Conservation (phyloP, 2,888 invertebrate species). For the Eupithecia vulgata region DNA sequence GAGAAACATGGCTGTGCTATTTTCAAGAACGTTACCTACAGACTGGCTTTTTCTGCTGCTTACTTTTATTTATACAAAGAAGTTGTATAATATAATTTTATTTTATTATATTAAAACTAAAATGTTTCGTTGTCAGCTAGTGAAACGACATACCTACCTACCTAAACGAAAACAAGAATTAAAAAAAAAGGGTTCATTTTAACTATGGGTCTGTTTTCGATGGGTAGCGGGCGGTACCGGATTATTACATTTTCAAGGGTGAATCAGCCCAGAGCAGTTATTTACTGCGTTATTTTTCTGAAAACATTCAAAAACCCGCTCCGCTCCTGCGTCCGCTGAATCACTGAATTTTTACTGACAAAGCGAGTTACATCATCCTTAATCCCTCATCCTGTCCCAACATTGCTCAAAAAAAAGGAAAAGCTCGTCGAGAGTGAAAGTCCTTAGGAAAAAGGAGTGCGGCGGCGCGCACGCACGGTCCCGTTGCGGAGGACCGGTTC, state of each 20-base stretch:
- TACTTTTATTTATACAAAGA: no score
- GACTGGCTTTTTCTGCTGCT: not conserved
- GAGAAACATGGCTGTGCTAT: not conserved
- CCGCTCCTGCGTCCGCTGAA: not conserved
- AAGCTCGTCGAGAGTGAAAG: conserved; percentile 34
- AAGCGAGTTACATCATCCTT: not conserved
- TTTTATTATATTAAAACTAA: not conserved
- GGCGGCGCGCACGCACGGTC: conserved; percentile 64
- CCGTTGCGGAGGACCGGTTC: conserved; percentile 59
- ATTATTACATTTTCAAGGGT: not conserved
- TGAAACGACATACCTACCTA: not conserved
- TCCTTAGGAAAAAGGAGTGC: conserved; percentile 31
- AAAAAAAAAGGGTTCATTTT: not conserved
- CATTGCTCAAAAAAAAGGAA: conserved; percentile 2
- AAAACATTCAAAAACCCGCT: not conserved
- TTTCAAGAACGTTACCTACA: not conserved
- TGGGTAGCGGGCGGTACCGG: not conserved
- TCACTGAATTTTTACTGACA: not conserved
- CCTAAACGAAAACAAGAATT: not conserved
- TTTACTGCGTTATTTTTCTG: not conserved
- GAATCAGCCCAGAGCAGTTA: not conserved
- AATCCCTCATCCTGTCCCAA: not conserved
- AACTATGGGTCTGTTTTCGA: not conserved
- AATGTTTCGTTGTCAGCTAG: not conserved
- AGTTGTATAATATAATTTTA: no score